A percentile compares a stretch with the other conserved stretches of the same genome.
phyloP scores from a whole-genome alignment of 1,140 invertebrate genomes.

The Glossosoma conforme region DNA sequence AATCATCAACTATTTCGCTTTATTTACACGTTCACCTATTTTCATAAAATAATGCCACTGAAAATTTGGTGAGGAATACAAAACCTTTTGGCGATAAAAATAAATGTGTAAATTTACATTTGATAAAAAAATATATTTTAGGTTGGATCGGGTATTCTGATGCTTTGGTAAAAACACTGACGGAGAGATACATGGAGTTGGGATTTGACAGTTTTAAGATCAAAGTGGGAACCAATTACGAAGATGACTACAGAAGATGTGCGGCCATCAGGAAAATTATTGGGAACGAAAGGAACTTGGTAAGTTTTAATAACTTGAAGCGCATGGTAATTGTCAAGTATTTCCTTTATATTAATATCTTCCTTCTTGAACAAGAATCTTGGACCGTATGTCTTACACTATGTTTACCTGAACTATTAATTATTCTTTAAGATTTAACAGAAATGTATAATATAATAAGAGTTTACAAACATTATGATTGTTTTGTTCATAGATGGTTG shows the following conservation, averaged over 20 bases:
- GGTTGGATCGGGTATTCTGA: constrained; percentile 79
- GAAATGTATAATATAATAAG: too few species aligned
- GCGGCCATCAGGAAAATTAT: constrained; percentile 69
- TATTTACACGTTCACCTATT: too few species aligned
- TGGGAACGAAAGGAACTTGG: constrained; percentile 66
- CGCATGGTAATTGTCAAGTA: not conserved
- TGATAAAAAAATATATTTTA: constrained; percentile 32
- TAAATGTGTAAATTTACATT: not conserved
- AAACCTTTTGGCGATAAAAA: not conserved
- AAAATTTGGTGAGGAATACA: too few species aligned
- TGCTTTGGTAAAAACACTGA: constrained; percentile 61
- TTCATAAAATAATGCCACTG: too few species aligned
- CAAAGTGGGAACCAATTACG: constrained; percentile 80
- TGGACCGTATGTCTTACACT: too few species aligned
- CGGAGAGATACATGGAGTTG: constrained; percentile 63
- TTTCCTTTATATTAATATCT: constrained; percentile 1
- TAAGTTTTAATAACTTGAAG: constrained; percentile 41
- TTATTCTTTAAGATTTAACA: too few species aligned
- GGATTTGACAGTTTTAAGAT: constrained; percentile 84
- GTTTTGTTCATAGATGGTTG: constrained; percentile 64
- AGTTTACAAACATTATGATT: not conserved
- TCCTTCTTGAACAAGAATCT: too few species aligned
- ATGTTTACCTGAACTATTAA: too few species aligned
- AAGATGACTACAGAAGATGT: constrained; percentile 71
- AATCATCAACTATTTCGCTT: too few species aligned